phyloP scores from a whole-genome alignment of 92 coral and sea anemone genomes.

The Porites rus region DNA sequence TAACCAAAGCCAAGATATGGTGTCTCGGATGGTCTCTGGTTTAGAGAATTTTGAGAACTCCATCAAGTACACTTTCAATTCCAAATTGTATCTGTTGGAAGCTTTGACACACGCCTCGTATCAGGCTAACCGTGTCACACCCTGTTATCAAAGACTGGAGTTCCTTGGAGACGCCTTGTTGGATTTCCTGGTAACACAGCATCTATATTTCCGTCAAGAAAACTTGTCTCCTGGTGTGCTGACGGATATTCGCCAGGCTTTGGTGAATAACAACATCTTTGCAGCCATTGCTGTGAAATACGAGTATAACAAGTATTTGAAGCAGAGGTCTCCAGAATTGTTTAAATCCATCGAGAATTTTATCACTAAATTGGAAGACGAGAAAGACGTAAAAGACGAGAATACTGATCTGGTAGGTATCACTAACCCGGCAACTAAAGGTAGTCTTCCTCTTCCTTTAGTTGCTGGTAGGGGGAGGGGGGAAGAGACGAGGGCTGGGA shows the following conservation, averaged over 20 bases:
- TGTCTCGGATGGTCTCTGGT: conserved; percentile 51
- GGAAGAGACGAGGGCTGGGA: too few species aligned
- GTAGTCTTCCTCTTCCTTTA: too few species aligned
- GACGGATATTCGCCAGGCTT: conserved; percentile 94
- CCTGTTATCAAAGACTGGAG: conserved; percentile 92
- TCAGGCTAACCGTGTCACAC: conserved; percentile 77
- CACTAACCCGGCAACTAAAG: too few species aligned
- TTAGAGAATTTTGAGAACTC: conserved; percentile 71
- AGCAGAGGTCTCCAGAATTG: conserved; percentile 88
- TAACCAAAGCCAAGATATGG: not conserved
- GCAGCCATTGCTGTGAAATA: conserved; percentile 88
- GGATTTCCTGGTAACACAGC: conserved; percentile 95
- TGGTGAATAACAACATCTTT: conserved; percentile 96
- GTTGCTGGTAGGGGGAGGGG: too few species aligned
- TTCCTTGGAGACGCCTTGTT: conserved; percentile 96
- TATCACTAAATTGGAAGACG: conserved; percentile 58
- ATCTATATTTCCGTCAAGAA: conserved; percentile 78
- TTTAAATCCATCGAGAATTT: conserved; percentile 80
- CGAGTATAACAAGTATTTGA: conserved; percentile 78
- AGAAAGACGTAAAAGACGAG: conserved; percentile 18
- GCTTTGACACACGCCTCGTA: conserved; percentile 95
- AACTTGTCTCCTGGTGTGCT: conserved; percentile 84
- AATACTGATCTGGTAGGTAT: conserved; percentile 4
- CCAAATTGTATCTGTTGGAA: conserved; percentile 78
- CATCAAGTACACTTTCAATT: conserved; percentile 74